Base-by-base conservation (phyloP, 2,888 invertebrate genomes). In the Cheilosia impressa region DNA sequence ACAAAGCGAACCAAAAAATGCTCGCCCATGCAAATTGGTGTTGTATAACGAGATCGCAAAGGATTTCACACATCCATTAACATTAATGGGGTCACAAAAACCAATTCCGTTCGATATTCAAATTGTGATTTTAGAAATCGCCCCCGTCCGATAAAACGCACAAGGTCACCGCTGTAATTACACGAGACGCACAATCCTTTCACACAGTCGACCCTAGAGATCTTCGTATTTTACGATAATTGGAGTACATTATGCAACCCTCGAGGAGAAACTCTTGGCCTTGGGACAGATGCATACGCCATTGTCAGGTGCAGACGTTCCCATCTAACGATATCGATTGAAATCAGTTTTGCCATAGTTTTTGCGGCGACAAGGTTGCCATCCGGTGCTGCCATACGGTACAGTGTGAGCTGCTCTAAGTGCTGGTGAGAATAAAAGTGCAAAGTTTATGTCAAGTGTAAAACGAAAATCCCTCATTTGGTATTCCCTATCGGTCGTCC, bases 11-110 rank as follows among this genome's bases (percentile, higher is more conserved):
- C 47, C 50, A 58, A 41, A 43, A 27, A 22, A 22, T 47, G 43
- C 13, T 34, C 63, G 45, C 19, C 31, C 73, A 65, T 52, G 47
- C 47, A 58, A 52, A 58, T 60, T 22, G 43, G n/a, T 17, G 19
- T 34, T 22, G 53, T 10, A 15, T 52, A 62, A 15, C 55, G 27
- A 43, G 19, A 13, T 13, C 17, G 15, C 19, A 60, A 79, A 78
- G 82, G 77, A 87, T 76, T 87, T 87, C 87, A 87, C 87, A 87
- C 87, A 69, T 82, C 73, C 81, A 87, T 87, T 55, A 87, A 87
- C 50, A 38, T 87, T 87, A 82, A 87, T 73, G 73, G 63, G 73
- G 55, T 69, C 72, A 73, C 85, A 87, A 81, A 65, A 77, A 81
- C 31, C 17, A 45, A 55, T 41, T 27, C 17, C 19, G 45, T 24